Evolutionary conservation across 2,888 invertebrate genomes (phyloP).

Genomic region (Andrena trimmerana): DNA sequence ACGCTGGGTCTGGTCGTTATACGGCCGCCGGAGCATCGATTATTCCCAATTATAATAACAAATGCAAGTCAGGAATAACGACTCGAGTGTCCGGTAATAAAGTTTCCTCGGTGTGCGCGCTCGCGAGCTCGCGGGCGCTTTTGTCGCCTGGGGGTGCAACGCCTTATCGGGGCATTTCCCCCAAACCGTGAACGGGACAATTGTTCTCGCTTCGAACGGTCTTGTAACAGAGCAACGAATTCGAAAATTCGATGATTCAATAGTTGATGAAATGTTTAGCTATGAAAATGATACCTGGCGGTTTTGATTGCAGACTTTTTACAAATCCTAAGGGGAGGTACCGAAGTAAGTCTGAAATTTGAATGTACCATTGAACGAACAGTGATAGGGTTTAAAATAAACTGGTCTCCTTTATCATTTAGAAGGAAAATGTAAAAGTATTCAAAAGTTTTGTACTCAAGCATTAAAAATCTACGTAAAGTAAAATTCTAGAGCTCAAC

Average conservation of each 20-base stretch:
- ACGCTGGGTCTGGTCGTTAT: slow-evolving; percentile 68
- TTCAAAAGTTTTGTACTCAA: too few species aligned
- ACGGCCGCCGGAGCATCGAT: slow-evolving; percentile 77
- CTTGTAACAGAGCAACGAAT: background rate
- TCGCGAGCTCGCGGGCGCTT: slow-evolving; percentile 67
- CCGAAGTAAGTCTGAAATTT: too few species aligned
- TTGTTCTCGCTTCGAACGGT: background rate
- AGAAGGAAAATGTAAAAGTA: too few species aligned
- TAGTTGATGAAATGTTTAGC: too few species aligned
- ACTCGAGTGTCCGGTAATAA: slow-evolving; percentile 79
- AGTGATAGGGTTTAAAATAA: too few species aligned
- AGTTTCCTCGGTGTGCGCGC: slow-evolving; percentile 73
- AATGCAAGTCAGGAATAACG: slow-evolving; percentile 84
- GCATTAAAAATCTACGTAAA: too few species aligned
- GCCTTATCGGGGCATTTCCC: background rate
- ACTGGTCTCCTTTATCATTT: too few species aligned
- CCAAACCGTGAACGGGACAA: background rate
- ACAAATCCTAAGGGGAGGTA: too few species aligned
- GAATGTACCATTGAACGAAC: too few species aligned
- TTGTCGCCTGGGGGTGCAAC: background rate
- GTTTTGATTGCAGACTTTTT: too few species aligned
- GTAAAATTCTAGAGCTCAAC: too few species aligned
- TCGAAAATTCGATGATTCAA: background rate
- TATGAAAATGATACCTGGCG: too few species aligned
- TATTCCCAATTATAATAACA: slow-evolving; percentile 84